A percentile compares a stretch with the other conserved stretches of the same genome.
Evolutionary conservation across 2,888 invertebrate species (phyloP).

Genomic region (Ptycholaimellus sp.): DNA sequence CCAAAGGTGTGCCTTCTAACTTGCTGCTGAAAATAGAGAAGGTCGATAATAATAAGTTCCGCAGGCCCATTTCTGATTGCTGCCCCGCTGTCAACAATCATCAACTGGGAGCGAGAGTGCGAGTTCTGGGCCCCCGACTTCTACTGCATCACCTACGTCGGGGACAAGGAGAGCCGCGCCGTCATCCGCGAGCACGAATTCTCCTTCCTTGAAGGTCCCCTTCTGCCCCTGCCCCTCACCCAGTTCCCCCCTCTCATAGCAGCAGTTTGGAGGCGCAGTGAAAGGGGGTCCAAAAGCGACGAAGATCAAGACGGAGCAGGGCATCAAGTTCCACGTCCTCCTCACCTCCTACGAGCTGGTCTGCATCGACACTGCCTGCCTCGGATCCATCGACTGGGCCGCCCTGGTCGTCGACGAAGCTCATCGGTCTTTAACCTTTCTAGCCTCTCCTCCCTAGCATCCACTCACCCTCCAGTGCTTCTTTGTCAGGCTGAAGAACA

Average conservation of each 20-base stretch:
- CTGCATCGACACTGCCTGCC: constrained; percentile 68
- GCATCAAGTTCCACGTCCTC: constrained; percentile 66
- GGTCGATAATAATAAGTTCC: constrained; percentile 25
- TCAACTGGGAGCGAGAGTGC: constrained; percentile 97
- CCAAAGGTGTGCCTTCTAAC: too few species aligned
- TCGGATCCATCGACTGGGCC: constrained; percentile 95
- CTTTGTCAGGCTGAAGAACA: constrained; percentile 85
- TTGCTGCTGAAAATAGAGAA: background rate
- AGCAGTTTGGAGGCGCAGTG: too few species aligned
- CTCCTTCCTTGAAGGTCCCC: constrained; percentile 82
- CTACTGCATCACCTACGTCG: constrained; percentile 57
- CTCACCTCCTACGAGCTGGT: constrained; percentile 85
- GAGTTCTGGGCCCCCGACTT: constrained; percentile 96
- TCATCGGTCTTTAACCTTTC: too few species aligned
- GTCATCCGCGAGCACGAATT: constrained; percentile 67
- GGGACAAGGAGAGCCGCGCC: constrained; percentile 57
- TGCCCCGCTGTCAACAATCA: constrained; percentile 89
- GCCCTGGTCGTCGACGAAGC: constrained; percentile 96
- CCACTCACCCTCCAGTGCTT: too few species aligned
- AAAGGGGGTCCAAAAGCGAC: constrained; percentile 1
- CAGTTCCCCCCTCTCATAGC: too few species aligned
- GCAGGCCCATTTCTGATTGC: constrained; percentile 47
- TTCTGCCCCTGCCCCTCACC: too few species aligned
- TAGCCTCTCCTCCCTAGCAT: too few species aligned
- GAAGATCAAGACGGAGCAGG: constrained; percentile 10